Base-by-base conservation (phyloP, 2,113 vertebrate genomes). In the Atrichornis clamosus region DNA sequence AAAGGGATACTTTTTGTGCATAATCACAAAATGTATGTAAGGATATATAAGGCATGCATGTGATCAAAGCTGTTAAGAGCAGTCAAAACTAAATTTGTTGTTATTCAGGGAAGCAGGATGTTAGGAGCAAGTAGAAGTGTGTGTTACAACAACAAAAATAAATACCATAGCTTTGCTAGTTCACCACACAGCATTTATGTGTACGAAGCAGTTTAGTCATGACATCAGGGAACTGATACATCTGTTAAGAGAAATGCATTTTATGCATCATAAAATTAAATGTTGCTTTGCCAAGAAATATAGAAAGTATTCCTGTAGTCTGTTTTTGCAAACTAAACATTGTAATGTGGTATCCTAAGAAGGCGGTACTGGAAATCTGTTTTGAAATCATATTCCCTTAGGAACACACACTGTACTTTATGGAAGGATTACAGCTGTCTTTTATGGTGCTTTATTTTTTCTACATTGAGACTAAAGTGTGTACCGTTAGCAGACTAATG, bases 241-340 rank as follows among this genome's bases (percentile, higher is more conserved):
- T 97, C 97, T 98, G 96, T 97, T 97, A 97, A 97, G 94, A 97
- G 95, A 97, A 98, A 93, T 84, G 73, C 86, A 90, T 97, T 97
- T 94, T 95, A 84, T 86, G 84, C 92, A 73, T 83, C 93, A 95
- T 98, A 97, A 98, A 98, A 98, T 96, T 95, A 98, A 98, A 98
- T 98, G 97, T 93, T 97, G 96, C 93, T 86, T 95, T 97, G 88
- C 96, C 95, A 96, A 94, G 94, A 89, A 95, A 90, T 97, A 93
- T 44, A 95, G 85, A 69, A 87, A 96, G 92, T 91, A 95, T 96
- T 92, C 90, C 84, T 83, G 81, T 84, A 97, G 95, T 95, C 93
- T 95, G 46, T 90, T 98, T 97, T 94, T 96, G 88, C 87, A 97
- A 97, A 95, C 86, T 95, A 96, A 98, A 98, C 70, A 27, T 90